Percentiles rank a stretch among this genome's conserved stretches.
Conservation (phyloP, 2,113 vertebrate genomes). For the Chlorocebus sabaeus region DNA sequence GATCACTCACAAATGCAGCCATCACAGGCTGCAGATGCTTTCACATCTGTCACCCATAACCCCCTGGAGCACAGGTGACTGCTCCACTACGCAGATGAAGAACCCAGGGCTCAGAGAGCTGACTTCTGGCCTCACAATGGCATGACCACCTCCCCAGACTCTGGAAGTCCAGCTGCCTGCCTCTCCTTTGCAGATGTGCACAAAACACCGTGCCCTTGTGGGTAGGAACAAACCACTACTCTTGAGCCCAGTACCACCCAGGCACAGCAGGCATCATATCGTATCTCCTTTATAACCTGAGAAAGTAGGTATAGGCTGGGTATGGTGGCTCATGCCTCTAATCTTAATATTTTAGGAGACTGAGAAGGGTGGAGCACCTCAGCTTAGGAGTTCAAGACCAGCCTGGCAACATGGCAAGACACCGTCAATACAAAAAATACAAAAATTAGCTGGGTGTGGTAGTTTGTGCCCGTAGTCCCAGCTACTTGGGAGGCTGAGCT, state of each 20-base stretch:
- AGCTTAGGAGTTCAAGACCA: too few species aligned
- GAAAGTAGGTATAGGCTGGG: neutral
- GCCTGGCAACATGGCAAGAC: too few species aligned
- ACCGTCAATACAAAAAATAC: too few species aligned
- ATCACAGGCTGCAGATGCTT: neutral
- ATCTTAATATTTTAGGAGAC: too few species aligned
- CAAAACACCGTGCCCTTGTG: neutral
- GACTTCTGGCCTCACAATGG: neutral
- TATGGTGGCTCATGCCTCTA: too few species aligned
- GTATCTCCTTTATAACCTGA: too few species aligned
- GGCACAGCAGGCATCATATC: neutral
- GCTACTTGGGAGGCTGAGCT: too few species aligned
- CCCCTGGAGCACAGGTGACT: neutral
- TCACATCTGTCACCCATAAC: neutral
- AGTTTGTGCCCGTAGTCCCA: too few species aligned
- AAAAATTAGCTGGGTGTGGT: too few species aligned
- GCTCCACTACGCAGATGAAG: neutral
- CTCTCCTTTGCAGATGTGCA: neutral
- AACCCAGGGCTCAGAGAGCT: neutral
- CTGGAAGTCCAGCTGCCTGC: neutral
- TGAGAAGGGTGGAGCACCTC: too few species aligned
- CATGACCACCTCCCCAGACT: neutral
- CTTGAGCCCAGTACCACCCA: neutral
- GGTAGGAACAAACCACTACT: neutral
- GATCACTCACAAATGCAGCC: neutral